phyloP scores from a whole-genome alignment of 2,113 vertebrate genomes.

The Caracal caracal region DNA sequence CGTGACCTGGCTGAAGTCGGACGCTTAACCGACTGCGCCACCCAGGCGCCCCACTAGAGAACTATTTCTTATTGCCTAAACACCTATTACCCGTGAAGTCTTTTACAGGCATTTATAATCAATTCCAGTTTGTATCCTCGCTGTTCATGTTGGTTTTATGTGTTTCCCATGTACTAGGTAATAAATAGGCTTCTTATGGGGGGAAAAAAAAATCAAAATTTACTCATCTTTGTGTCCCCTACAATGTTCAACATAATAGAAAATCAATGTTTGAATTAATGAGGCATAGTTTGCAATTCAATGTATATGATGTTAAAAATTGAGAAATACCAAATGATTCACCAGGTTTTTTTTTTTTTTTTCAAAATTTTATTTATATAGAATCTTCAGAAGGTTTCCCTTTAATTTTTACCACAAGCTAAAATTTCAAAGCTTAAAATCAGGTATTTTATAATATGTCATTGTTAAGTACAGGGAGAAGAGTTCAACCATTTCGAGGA shows the following conservation, averaged over 20 bases:
- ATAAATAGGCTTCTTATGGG: background rate
- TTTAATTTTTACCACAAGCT: background rate
- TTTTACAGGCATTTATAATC: background rate
- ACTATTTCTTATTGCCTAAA: background rate
- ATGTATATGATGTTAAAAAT: background rate
- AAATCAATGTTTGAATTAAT: background rate
- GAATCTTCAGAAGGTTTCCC: background rate
- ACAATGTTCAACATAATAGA: background rate
- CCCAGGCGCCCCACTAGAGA: no score
- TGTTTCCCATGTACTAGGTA: background rate
- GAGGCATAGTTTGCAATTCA: background rate
- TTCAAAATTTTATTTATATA: conserved; percentile 57
- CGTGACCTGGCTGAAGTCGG: no score
- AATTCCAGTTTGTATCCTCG: background rate
- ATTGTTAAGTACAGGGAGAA: conserved; percentile 23
- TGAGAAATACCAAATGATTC: background rate
- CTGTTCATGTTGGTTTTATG: background rate
- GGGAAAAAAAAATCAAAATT: background rate
- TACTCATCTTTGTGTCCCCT: background rate
- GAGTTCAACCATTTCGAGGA: background rate
- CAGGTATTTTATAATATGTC: background rate
- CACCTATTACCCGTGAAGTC: background rate
- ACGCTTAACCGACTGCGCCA: no score
- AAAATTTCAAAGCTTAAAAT: conserved; percentile 31
- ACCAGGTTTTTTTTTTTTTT: conserved; percentile 50